Percentiles rank a stretch among this genome's conserved stretches.
Conservation (phyloP, 2,113 vertebrate species). For the Orthonyx spaldingii region DNA sequence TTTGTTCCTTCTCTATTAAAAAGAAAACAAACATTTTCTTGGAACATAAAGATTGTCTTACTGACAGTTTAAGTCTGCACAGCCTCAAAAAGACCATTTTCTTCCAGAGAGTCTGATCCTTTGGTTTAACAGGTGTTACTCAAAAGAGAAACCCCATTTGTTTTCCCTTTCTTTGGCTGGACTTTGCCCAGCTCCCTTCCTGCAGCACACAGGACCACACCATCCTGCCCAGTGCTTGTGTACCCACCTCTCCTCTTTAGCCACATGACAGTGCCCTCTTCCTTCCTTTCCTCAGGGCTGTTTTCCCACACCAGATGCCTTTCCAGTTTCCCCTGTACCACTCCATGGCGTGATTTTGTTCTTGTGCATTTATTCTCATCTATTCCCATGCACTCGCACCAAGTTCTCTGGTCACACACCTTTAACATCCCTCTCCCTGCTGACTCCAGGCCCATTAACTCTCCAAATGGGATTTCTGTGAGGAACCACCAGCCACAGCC, state of each 20-base stretch:
- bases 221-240: fast-evolving
- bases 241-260: neutral
- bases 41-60: neutral
- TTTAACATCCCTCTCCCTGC: neutral
- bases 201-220: neutral
- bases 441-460: neutral
- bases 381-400: neutral
- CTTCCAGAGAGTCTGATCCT: neutral
- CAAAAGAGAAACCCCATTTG: neutral
- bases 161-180: neutral
- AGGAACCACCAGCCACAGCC: neutral
- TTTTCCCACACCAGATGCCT: neutral
- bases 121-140: neutral
- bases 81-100: neutral
- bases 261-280: neutral
- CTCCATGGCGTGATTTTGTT: fast-evolving
- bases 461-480: fast-evolving
- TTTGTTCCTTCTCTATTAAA: neutral
- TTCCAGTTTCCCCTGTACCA: no score
- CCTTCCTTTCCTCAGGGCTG: neutral
- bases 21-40: neutral
- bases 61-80: neutral
- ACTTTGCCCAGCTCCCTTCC: neutral
- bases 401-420: fast-evolving
- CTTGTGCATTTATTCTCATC: neutral